phyloP scores from a whole-genome alignment of 1,140 invertebrate species.

The Caerostris extrusa region DNA sequence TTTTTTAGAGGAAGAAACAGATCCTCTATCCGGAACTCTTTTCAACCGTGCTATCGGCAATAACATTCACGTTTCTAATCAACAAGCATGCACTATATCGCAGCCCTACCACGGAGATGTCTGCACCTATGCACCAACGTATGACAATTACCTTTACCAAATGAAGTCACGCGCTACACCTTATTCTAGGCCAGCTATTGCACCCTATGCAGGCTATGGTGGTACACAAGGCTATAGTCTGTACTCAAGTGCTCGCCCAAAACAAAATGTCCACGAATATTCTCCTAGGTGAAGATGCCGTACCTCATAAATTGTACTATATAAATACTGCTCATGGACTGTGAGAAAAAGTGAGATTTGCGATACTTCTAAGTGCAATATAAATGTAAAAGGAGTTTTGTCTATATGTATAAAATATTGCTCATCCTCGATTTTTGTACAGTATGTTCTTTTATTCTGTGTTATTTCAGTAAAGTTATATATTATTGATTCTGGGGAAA shows the following conservation, averaged over 20 bases:
- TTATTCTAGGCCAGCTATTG: slow-evolving; percentile 72
- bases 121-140: slow-evolving; percentile 83
- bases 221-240: slow-evolving; percentile 58
- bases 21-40: slow-evolving; percentile 56
- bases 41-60: slow-evolving; percentile 60
- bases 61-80: slow-evolving; percentile 20
- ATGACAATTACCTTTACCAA: slow-evolving; percentile 81
- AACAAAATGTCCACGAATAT: slow-evolving; percentile 78
- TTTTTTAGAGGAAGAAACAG: slow-evolving; percentile 67
- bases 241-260: slow-evolving; percentile 60
- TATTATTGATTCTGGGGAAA: slow-evolving; percentile 13
- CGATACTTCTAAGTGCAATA: slow-evolving; percentile 43
- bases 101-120: slow-evolving; percentile 83
- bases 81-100: slow-evolving; percentile 78
- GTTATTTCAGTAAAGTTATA: slow-evolving; percentile 66
- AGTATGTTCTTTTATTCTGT: slow-evolving; percentile 58
- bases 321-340: slow-evolving; percentile 57
- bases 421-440: slow-evolving; percentile 59
- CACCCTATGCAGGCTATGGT: slow-evolving; percentile 57
- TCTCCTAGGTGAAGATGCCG: slow-evolving; percentile 79
- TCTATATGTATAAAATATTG: slow-evolving; percentile 10
- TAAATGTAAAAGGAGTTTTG: background rate
- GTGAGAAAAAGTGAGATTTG: background rate
- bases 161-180: slow-evolving; percentile 75
- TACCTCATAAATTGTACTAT: background rate